These are phyloP conservation scores for Tarsius wallacei DNA, from an alignment of 2,797 vertebrate species.

Conservation along the genomic window DNA sequence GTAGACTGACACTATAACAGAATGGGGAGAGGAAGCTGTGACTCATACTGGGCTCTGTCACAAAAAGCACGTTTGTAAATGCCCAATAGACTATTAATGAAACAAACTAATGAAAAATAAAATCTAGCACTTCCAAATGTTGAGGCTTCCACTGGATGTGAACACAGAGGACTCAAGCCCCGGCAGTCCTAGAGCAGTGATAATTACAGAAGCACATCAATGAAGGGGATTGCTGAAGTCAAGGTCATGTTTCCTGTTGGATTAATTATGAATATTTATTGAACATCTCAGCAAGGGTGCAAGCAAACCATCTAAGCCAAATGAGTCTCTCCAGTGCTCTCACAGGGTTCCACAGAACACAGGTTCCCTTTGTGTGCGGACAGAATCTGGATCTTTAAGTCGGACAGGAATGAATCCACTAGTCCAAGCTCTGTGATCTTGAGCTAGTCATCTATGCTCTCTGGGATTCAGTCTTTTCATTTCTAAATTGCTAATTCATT, in stretches of 20 bases:
- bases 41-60: conserved; percentile 1
- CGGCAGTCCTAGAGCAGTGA: neutral
- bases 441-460: neutral
- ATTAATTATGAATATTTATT: conserved; percentile 56
- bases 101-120: conserved; percentile 29
- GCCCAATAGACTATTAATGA: conserved; percentile 62
- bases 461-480: neutral
- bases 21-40: neutral
- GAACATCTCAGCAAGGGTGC: conserved; percentile 16
- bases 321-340: neutral
- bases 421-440: neutral
- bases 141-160: neutral
- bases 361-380: neutral
- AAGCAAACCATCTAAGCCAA: conserved; percentile 13
- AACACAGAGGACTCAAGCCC: neutral
- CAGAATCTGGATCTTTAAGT: neutral
- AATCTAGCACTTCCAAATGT: conserved; percentile 32
- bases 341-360: neutral
- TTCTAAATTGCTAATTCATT: neutral
- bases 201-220: neutral
- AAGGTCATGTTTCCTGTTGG: conserved; percentile 38
- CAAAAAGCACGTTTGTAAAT: conserved; percentile 59
- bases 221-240: neutral
- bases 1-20: neutral
- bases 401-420: neutral